These are phyloP conservation scores for Globodera rostochiensis DNA, from an alignment of 1,140 invertebrate species.

Conservation along the genomic window DNA sequence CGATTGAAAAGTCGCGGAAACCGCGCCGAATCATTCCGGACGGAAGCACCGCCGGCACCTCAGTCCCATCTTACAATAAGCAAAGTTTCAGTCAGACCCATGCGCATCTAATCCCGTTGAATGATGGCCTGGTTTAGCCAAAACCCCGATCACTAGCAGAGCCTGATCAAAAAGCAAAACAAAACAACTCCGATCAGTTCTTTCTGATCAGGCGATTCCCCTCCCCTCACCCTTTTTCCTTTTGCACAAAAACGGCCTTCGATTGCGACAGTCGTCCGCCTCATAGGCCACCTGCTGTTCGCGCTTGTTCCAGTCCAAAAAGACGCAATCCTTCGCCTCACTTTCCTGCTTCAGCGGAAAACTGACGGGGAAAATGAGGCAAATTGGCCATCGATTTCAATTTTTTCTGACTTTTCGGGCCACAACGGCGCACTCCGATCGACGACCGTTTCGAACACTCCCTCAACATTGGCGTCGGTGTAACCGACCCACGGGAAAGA, in stretches of 20 bases:
- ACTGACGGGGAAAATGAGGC: slow-evolving; percentile 18
- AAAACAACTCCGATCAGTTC: neutral
- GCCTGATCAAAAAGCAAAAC: too few species aligned
- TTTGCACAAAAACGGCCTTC: slow-evolving; percentile 34
- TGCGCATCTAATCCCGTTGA: neutral
- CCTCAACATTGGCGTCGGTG: slow-evolving; percentile 44
- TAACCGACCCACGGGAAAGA: slow-evolving; percentile 51
- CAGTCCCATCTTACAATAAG: slow-evolving; percentile 17
- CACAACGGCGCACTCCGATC: slow-evolving; percentile 42
- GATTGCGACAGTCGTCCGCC: slow-evolving; percentile 46
- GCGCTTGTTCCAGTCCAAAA: slow-evolving; percentile 46
- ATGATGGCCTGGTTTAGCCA: neutral
- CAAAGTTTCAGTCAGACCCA: neutral
- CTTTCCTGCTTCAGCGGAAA: slow-evolving; percentile 40
- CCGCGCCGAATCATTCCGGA: slow-evolving; percentile 23
- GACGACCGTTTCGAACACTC: slow-evolving; percentile 38
- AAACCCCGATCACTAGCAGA: too few species aligned
- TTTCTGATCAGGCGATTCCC: neutral
- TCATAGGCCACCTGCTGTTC: slow-evolving; percentile 33
- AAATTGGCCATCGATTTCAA: neutral
- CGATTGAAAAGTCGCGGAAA: slow-evolving; percentile 28
- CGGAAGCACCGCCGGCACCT: slow-evolving; percentile 10
- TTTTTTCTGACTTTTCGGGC: slow-evolving; percentile 45
- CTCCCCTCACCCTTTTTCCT: slow-evolving; percentile 17
- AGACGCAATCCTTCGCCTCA: slow-evolving; percentile 45